Percentiles rank a stretch among this genome's conserved stretches.
Conservation (phyloP, 2,797 vertebrate genomes). For the Toxotes lorentzi region DNA sequence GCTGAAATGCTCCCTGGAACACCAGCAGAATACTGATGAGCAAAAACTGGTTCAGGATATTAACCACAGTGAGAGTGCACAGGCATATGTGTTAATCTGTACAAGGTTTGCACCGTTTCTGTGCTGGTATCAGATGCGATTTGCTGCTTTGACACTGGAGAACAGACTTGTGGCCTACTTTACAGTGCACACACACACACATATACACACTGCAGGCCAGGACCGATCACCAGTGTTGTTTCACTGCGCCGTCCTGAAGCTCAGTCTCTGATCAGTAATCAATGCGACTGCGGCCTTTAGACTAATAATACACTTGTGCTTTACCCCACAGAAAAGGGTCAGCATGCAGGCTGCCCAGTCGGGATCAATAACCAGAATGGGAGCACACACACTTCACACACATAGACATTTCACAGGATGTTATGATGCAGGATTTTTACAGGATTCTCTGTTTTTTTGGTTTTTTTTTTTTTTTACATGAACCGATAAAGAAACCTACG, state of each 20-base stretch:
- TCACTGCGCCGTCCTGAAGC: conserved; percentile 8
- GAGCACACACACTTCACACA: neutral
- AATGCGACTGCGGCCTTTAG: conserved; percentile 40
- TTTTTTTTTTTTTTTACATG: too few relatives aligned
- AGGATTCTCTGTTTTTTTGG: neutral
- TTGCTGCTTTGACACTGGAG: conserved; percentile 3
- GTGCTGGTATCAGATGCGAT: neutral
- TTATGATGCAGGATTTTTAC: neutral
- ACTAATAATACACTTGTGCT: conserved; percentile 41
- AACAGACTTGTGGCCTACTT: conserved; percentile 26
- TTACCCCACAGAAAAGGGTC: conserved; percentile 29
- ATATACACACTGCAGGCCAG: conserved; percentile 1
- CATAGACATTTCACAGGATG: neutral
- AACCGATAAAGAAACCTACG: neutral
- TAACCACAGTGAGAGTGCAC: neutral
- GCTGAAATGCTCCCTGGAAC: conserved; percentile 19
- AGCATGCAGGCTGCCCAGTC: conserved; percentile 21
- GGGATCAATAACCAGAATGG: conserved; percentile 46
- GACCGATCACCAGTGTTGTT: neutral
- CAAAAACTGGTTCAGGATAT: conserved; percentile 25
- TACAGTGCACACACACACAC: conserved; percentile 6
- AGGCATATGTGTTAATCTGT: conserved; percentile 15
- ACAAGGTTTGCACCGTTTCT: conserved; percentile 29
- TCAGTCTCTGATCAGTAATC: conserved; percentile 60
- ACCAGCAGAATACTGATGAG: conserved; percentile 70